Evolutionary conservation across 2,113 vertebrate genomes (phyloP).

Genomic region (Oryzias celebensis): DNA sequence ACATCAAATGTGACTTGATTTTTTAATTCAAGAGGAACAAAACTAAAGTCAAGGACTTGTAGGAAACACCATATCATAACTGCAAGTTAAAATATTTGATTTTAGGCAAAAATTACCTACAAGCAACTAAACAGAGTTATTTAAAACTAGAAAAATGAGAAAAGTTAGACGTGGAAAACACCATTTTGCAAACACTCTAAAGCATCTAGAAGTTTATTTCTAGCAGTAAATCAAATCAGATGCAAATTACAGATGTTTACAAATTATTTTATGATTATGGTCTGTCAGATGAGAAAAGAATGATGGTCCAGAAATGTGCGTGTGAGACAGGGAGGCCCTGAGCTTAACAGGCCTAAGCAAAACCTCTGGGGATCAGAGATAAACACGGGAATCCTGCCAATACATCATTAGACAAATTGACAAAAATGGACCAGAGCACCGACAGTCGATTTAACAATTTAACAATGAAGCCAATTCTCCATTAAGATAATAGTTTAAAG

Average conservation of each 20-base stretch:
- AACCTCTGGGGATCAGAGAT: conserved; percentile 18
- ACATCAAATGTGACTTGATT: no score
- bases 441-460: conserved; percentile 19
- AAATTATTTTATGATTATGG: conserved; percentile 11
- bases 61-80: no score
- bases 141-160: no score
- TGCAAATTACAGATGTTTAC: conserved; percentile 2
- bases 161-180: no score
- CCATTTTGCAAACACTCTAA: no score
- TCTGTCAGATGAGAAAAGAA: conserved; percentile 15
- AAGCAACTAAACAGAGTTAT: no score
- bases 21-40: no score
- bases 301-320: conserved; percentile 13
- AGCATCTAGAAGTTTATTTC: conserved; percentile 12
- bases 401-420: conserved; percentile 58
- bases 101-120: no score
- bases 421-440: conserved; percentile 7
- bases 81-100: no score
- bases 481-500: conserved; percentile 3
- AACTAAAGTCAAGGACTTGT: no score
- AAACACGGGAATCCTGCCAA: conserved; percentile 47
- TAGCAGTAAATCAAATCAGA: conserved; percentile 2
- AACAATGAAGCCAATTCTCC: conserved; percentile 1
- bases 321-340: not conserved
- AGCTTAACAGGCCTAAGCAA: conserved; percentile 9